Evolutionary conservation across 1,140 invertebrate species (phyloP).

Genomic region (Drosophila ercepeae): DNA sequence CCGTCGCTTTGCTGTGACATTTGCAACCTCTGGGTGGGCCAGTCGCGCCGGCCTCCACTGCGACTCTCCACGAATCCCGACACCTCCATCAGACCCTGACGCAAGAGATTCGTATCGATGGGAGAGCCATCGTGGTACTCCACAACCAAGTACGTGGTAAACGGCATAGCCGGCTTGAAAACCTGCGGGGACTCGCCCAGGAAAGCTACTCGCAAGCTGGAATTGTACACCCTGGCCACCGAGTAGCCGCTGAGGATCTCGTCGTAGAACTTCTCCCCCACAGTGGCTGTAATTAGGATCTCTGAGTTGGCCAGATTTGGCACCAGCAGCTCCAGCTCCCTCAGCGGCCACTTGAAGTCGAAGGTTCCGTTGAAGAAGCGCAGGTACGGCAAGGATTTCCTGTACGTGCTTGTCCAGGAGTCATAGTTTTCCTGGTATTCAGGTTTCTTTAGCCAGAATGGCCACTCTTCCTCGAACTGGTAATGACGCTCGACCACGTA

Average conservation of each 20-base stretch:
- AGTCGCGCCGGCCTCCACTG: slow-evolving; percentile 85
- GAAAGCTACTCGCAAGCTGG: slow-evolving; percentile 91
- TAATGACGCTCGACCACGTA: slow-evolving; percentile 88
- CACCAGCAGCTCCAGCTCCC: slow-evolving; percentile 89
- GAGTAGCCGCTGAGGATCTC: slow-evolving; percentile 94
- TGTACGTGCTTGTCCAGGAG: slow-evolving; percentile 80
- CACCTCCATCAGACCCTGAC: slow-evolving; percentile 86
- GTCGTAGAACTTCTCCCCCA: slow-evolving; percentile 95
- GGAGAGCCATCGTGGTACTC: slow-evolving; percentile 92
- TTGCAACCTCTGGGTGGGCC: slow-evolving; percentile 85
- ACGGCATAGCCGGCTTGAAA: slow-evolving; percentile 96
- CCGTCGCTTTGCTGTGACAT: slow-evolving; percentile 86
- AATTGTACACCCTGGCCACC: slow-evolving; percentile 93
- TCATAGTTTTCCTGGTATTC: slow-evolving; percentile 77
- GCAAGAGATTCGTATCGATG: slow-evolving; percentile 86
- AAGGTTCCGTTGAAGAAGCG: slow-evolving; percentile 94
- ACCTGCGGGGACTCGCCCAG: slow-evolving; percentile 95
- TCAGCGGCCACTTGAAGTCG: slow-evolving; percentile 92
- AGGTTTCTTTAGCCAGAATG: slow-evolving; percentile 89
- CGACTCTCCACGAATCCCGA: slow-evolving; percentile 85
- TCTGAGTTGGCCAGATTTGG: slow-evolving; percentile 90
- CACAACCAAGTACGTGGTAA: slow-evolving; percentile 87
- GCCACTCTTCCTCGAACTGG: slow-evolving; percentile 91
- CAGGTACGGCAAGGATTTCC: slow-evolving; percentile 86
- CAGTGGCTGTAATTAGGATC: slow-evolving; percentile 93